These are phyloP conservation scores for Chauna torquata DNA, from an alignment of 2,113 vertebrate species.

Conservation along the genomic window DNA sequence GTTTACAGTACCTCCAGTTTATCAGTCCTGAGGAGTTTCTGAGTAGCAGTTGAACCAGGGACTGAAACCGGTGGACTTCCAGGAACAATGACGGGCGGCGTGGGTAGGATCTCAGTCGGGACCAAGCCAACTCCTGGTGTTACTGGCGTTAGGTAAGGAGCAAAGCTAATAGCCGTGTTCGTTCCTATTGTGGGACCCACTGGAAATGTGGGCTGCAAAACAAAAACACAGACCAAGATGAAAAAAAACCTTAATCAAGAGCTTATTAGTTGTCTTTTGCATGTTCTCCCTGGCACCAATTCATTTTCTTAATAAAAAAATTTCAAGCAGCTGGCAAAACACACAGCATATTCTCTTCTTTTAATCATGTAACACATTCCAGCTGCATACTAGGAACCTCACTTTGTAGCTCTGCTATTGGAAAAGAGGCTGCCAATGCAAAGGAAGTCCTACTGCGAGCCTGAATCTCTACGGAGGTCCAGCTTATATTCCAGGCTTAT, in stretches of 20 bases:
- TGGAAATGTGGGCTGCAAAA: conserved; percentile 90
- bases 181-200: conserved; percentile 91
- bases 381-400: not conserved
- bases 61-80: conserved; percentile 89
- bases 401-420: not conserved
- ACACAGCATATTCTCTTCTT: not conserved
- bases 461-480: not conserved
- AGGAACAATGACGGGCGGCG: conserved; percentile 85
- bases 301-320: conserved; percentile 30
- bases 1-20: conserved; percentile 89
- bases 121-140: conserved; percentile 92
- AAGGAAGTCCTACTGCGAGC: not conserved
- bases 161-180: conserved; percentile 90
- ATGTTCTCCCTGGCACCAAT: not conserved
- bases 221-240: conserved; percentile 70
- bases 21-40: conserved; percentile 95
- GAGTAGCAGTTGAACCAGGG: conserved; percentile 87
- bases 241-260: not conserved
- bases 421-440: not conserved
- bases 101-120: conserved; percentile 93
- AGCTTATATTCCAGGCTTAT: not conserved
- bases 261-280: not conserved
- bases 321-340: conserved; percentile 15
- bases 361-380: not conserved
- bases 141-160: conserved; percentile 90